phyloP scores from a whole-genome alignment of 2,113 vertebrate species.

The Bothrops jararaca region DNA sequence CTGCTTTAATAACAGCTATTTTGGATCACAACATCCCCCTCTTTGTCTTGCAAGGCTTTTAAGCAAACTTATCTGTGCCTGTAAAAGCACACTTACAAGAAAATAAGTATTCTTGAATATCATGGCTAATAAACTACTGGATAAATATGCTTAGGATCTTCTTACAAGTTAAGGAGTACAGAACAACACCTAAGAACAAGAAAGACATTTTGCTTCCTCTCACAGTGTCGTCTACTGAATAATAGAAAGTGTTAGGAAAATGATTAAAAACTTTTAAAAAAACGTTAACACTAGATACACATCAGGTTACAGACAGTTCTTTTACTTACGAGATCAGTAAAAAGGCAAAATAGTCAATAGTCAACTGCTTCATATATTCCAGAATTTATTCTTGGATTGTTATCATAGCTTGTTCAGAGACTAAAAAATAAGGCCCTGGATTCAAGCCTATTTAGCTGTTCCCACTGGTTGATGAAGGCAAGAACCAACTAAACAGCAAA shows the following conservation, averaged over 20 bases:
- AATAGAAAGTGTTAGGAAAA: background rate
- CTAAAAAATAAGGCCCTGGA: background rate
- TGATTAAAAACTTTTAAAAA: background rate
- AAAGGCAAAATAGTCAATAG: background rate
- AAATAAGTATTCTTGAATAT: background rate
- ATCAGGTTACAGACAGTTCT: background rate
- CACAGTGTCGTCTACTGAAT: background rate
- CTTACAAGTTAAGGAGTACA: background rate
- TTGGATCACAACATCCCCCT: background rate
- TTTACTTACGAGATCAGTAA: background rate
- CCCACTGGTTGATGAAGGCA: background rate
- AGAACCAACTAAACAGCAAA: background rate
- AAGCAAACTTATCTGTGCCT: background rate
- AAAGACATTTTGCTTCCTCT: background rate
- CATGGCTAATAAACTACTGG: background rate
- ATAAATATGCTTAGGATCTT: background rate
- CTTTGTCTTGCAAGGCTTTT: background rate
- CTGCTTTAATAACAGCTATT: background rate
- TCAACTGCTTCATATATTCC: background rate
- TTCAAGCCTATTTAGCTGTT: background rate
- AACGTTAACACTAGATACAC: background rate
- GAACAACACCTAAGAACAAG: background rate
- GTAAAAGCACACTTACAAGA: background rate
- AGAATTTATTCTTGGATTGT: background rate
- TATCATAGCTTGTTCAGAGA: background rate